phyloP scores from a whole-genome alignment of 2,113 vertebrate genomes.

The Lasiurus cinereus region DNA sequence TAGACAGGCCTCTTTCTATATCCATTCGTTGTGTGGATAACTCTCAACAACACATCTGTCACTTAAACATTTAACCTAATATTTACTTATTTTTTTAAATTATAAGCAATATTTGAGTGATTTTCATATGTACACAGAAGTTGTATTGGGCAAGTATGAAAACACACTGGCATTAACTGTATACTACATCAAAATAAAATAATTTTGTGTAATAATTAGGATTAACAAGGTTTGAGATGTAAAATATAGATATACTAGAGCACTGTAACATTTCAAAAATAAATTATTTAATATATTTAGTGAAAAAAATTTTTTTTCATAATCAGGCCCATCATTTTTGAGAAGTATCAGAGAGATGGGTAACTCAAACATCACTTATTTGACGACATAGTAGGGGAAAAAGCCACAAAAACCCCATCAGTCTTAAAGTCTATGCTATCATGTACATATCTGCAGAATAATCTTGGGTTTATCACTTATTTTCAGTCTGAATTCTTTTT shows the following conservation, averaged over 20 bases:
- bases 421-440: not conserved
- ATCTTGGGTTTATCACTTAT: not conserved
- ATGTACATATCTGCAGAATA: not conserved
- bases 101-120: not conserved
- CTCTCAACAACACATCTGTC: not conserved
- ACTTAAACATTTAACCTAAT: not conserved
- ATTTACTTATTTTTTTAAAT: not conserved
- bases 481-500: not conserved
- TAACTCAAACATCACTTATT: not conserved
- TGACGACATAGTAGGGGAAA: not conserved
- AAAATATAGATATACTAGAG: not conserved
- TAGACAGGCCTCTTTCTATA: not conserved
- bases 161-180: not conserved
- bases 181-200: not conserved
- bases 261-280: not conserved
- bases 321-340: not conserved
- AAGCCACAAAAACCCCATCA: not conserved
- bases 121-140: not conserved
- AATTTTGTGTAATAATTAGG: not conserved
- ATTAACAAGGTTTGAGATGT: not conserved
- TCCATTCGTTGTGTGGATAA: accelerated
- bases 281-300: not conserved
- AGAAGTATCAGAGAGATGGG: not conserved
- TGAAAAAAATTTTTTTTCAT: not conserved
- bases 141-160: not conserved